Evolutionary conservation across 2,888 invertebrate genomes (phyloP), one percentile per base, ranked within the genome.

Genomic region (Metellina segmentata): DNA sequence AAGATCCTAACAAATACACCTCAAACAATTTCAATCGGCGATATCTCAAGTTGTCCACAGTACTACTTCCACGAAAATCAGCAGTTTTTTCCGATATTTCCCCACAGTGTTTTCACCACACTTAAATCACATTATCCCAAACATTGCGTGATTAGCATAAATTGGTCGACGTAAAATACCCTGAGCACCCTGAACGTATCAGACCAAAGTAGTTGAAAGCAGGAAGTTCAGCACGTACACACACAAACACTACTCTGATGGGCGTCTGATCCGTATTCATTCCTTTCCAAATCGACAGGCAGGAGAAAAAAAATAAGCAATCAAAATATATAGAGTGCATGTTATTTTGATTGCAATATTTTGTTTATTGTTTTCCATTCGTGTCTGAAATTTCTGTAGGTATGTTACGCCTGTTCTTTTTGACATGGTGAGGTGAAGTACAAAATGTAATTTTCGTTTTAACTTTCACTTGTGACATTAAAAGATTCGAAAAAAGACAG

Each of bases 211-310:
- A 19, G 20, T 16, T 11, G 61, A 61, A 75, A 85, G 34, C 61
- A 85, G 85, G 75, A 85, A 85, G 75, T 75, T 75, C 74, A 72
- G 13, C 74, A 74, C 75, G 72, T 83, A 16, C 16, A 7, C 16
- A 72, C 61, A 70, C n/a, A 71, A 78, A 82, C 71, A 61, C 34
- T 69, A 48, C 61, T 34, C 34, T 34, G 34, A 34, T 34, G 34
- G 61, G 61, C 71, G 7, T 16, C 20, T 72, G 83, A 7, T 51
- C 72, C n/a, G 52, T 52, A 83, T 72, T 70, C 71, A 52, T 52
- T 78, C 7, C 19, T 71, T 49, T 83, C 52, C 49, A 52, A 72
- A 83, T 83, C 34, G 83, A 74, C 72, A 83, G 49, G 51, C 61
- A 83, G 49, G 52, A 7, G 78, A 78, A 78, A 19, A 78, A 19